Evolutionary conservation across 2,113 vertebrate species (phyloP).

Genomic region (Istiophorus platypterus): DNA sequence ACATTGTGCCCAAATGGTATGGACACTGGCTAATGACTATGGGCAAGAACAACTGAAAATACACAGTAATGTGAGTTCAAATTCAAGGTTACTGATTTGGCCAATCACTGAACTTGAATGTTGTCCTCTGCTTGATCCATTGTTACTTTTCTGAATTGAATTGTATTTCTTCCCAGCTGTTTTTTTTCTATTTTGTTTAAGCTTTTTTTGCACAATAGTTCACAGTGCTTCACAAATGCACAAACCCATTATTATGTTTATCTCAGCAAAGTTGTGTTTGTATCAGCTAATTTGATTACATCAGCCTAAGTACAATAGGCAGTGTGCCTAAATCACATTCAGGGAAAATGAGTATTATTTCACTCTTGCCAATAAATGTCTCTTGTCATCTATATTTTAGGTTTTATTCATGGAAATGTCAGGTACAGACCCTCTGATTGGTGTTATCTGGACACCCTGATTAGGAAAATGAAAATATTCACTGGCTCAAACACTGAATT

Average conservation of each 20-base stretch:
- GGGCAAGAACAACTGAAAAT: too few relatives aligned
- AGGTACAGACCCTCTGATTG: not conserved
- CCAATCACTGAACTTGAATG: not conserved
- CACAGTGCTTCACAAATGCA: not conserved
- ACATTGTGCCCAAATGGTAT: too few relatives aligned
- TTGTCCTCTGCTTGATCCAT: constrained; percentile 6
- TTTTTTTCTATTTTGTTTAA: not conserved
- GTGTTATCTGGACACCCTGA: not conserved
- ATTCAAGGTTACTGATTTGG: too few relatives aligned
- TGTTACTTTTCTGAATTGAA: constrained; percentile 6
- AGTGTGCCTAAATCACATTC: constrained; percentile 2
- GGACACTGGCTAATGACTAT: too few relatives aligned
- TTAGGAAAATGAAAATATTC: not conserved
- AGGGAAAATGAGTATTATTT: not conserved
- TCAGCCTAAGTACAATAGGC: constrained; percentile 37
- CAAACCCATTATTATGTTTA: constrained; percentile 47
- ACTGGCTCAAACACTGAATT: not conserved
- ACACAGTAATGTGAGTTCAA: too few relatives aligned
- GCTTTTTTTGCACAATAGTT: not conserved
- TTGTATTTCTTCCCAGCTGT: not conserved
- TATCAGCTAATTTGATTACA: constrained; percentile 61
- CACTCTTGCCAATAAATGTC: not conserved
- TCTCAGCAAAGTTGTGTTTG: constrained; percentile 26
- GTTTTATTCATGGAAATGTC: not conserved
- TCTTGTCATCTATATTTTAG: not conserved